Percentiles rank a stretch among this genome's conserved stretches.
These are phyloP conservation scores for Dendrolimus houi DNA, from an alignment of 2,888 invertebrate genomes.

Conservation along the genomic window DNA sequence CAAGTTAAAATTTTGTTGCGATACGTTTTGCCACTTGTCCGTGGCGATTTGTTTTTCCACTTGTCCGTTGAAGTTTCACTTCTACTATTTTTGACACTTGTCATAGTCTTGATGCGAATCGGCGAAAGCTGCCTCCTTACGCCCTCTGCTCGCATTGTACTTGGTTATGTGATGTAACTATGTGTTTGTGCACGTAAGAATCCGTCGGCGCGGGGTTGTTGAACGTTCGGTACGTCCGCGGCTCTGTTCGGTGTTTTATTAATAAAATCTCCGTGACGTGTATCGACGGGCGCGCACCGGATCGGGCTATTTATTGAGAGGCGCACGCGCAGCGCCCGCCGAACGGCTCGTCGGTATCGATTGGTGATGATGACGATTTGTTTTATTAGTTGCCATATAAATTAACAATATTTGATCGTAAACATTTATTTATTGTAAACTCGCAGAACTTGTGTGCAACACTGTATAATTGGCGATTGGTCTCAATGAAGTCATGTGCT, in stretches of 20 bases:
- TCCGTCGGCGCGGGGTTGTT: constrained; percentile 57
- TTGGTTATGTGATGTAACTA: constrained; percentile 39
- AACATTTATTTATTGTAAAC: too few relatives aligned
- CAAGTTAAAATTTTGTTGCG: too few relatives aligned
- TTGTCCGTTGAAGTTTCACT: too few relatives aligned
- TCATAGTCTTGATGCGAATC: too few relatives aligned
- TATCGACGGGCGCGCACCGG: constrained; percentile 56
- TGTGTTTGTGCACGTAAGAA: constrained; percentile 37
- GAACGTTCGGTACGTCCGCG: constrained; percentile 50
- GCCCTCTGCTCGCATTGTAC: too few relatives aligned
- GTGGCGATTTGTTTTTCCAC: too few relatives aligned
- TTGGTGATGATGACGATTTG: constrained; percentile 15
- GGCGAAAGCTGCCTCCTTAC: too few relatives aligned
- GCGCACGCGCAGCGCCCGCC: constrained; percentile 44
- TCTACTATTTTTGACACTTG: too few relatives aligned
- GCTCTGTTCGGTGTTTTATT: constrained; percentile 62
- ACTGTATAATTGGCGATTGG: constrained; percentile 27
- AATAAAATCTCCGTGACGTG: constrained; percentile 69
- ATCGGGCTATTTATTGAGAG: constrained; percentile 63
- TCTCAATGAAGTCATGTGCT: constrained; percentile 24
- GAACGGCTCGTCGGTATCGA: constrained; percentile 30
- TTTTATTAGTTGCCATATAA: too few relatives aligned
- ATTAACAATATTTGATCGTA: constrained; percentile 13
- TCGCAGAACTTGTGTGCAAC: too few relatives aligned
- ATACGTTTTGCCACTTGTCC: too few relatives aligned